These are phyloP conservation scores for Camelus bactrianus DNA, from an alignment of 2,113 vertebrate species.

Conservation along the genomic window DNA sequence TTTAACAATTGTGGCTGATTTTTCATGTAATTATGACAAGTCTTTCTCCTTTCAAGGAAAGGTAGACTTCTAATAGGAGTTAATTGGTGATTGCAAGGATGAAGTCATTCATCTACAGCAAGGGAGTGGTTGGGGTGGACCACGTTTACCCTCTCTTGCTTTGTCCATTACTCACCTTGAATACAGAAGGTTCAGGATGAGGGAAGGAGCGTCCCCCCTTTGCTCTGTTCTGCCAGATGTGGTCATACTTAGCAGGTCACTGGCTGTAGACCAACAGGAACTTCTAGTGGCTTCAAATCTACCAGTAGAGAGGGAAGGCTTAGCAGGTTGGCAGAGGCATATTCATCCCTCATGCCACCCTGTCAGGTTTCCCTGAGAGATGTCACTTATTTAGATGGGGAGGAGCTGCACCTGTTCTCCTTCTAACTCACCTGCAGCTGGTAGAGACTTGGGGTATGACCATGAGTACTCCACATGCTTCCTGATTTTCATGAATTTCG, in stretches of 20 bases:
- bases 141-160: neutral
- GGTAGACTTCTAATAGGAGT: conserved; percentile 18
- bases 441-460: conserved; percentile 3
- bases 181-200: neutral
- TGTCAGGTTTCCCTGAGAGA: neutral
- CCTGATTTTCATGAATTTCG: conserved; percentile 12
- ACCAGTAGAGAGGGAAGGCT: neutral
- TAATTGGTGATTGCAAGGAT: neutral
- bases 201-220: neutral
- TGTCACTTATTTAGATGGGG: neutral
- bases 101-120: neutral
- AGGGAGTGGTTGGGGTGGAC: neutral
- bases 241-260: neutral
- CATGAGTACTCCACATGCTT: neutral
- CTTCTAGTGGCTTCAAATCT: neutral
- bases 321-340: neutral
- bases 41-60: conserved; percentile 32
- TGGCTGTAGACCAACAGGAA: neutral
- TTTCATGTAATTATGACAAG: neutral
- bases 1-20: neutral
- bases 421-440: neutral
- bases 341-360: neutral
- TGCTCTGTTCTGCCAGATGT: neutral
- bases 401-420: neutral
- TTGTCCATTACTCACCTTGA: neutral